Base-by-base conservation (phyloP, 2,113 vertebrate species). In the Colistium nudipinnis region DNA sequence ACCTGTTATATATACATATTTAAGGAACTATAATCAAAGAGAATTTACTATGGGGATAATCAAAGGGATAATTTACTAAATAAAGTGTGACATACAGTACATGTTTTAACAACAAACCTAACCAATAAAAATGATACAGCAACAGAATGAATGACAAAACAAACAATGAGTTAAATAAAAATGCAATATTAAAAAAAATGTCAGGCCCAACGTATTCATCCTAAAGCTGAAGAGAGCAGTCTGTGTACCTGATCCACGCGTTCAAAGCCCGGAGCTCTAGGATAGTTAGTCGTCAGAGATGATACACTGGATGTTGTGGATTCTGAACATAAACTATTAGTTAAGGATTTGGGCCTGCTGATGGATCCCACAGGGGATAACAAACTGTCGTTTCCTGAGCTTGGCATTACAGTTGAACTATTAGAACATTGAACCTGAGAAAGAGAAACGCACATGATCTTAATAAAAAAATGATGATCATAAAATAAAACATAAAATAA, bases 211-310 rank as follows among this genome's bases (percentile, higher is more conserved):
- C 0, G 10, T n/a, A 28, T n/a, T 80, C 24, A 45, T 61, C 25
- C 51, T 43, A 19, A 76, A 62, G 41, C 73, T 77, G 3, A 59
- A 84, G 66, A 90, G 77, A 87, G 78, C 60, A 81, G 66, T 86
- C 82, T 76, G 47, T 91, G 84, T 94, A 95, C 94, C 94, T 94
- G 94, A 89, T 95, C 94, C 89, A 93, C 94, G 74, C 93, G 92
- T 90, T 95, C 94, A 93, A 94, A 95, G 80, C 94, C 94, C 70
- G 94, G 94, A 85, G 94, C 94, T 93, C 92, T 94, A 52, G 94
- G 92, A 92, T 94, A 95, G 89, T 91, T 92, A 91, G 90, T 90
- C 78, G 83, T 93, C 82, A 92, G 93, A 90, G 93, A 93, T 62
- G 92, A 92, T 85, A 94, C 91, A 89, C 85, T 90, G 89, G 94